A percentile compares a stretch with the other conserved stretches of the same genome.
Evolutionary conservation across 2,113 vertebrate genomes (phyloP).

Genomic region (Synodontis membranacea): DNA sequence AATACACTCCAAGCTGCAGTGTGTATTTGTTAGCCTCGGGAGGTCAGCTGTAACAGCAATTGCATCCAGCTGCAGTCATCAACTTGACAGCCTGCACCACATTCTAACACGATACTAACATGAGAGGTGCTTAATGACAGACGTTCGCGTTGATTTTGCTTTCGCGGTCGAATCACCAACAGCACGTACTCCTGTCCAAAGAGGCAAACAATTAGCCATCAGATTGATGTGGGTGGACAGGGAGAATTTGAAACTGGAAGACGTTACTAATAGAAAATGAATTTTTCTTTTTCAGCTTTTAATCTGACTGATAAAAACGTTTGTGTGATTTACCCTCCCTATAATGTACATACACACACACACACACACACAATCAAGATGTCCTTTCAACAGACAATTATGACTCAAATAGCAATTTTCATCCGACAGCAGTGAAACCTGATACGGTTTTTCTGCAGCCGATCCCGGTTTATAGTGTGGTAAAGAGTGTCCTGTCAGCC

Average conservation of each 20-base stretch:
- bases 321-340: background rate
- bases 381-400: background rate
- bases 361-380: background rate
- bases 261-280: background rate
- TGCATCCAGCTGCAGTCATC: slow-evolving; percentile 2
- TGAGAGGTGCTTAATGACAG: slow-evolving; percentile 14
- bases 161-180: background rate
- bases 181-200: background rate
- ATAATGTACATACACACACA: background rate
- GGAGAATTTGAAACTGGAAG: background rate
- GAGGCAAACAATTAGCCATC: background rate
- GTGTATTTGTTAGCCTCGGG: background rate
- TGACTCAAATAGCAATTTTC: background rate
- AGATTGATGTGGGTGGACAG: background rate
- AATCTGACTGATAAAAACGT: background rate
- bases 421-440: background rate
- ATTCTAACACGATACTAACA: slow-evolving; percentile 15
- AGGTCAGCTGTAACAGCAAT: slow-evolving; percentile 9
- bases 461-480: no score
- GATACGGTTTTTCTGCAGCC: background rate
- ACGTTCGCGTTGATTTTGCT: background rate
- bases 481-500: background rate
- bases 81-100: slow-evolving; percentile 1
- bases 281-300: background rate
- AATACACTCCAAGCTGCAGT: background rate